Percentiles rank a stretch among this genome's conserved stretches.
These are phyloP conservation scores for Anguilla anguilla DNA, from an alignment of 2,797 vertebrate genomes.

Conservation along the genomic window DNA sequence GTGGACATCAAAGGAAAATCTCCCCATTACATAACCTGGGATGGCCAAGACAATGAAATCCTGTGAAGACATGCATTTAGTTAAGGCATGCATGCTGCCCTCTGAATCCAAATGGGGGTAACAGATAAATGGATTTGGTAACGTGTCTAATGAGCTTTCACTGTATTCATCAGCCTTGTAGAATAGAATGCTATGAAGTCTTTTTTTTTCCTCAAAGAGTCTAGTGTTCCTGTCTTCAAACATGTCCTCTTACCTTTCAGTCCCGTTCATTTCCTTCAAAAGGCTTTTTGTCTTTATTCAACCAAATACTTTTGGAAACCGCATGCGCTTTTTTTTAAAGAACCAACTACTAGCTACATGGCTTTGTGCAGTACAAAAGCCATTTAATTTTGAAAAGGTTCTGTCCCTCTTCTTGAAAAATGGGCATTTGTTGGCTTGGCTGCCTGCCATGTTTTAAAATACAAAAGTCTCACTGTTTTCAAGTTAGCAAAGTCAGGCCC, in stretches of 20 bases:
- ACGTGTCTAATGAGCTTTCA: not conserved
- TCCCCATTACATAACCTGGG: not conserved
- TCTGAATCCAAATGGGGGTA: not conserved
- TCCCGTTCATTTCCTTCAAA: not conserved
- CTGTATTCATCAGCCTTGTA: not conserved
- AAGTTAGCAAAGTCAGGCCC: not conserved
- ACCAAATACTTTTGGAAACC: not conserved
- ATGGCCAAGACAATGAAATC: not conserved
- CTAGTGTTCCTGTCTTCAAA: not conserved
- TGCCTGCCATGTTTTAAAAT: constrained; percentile 12
- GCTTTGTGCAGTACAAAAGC: not conserved
- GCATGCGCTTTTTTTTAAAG: not conserved
- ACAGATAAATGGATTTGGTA: not conserved
- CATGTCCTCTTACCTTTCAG: not conserved
- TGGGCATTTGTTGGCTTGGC: constrained; percentile 13
- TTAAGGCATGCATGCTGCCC: not conserved
- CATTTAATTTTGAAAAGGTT: not conserved
- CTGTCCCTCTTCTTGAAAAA: constrained; percentile 25
- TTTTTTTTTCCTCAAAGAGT: not conserved
- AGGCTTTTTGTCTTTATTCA: not conserved
- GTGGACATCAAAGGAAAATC: not conserved
- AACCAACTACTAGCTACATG: not conserved
- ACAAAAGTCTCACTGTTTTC: constrained; percentile 18
- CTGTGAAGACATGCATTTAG: not conserved
- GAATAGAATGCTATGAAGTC: not conserved